Percentiles rank a stretch among this genome's conserved stretches.
Conservation (phyloP, 2,113 vertebrate species). For the Philantomba maxwellii region DNA sequence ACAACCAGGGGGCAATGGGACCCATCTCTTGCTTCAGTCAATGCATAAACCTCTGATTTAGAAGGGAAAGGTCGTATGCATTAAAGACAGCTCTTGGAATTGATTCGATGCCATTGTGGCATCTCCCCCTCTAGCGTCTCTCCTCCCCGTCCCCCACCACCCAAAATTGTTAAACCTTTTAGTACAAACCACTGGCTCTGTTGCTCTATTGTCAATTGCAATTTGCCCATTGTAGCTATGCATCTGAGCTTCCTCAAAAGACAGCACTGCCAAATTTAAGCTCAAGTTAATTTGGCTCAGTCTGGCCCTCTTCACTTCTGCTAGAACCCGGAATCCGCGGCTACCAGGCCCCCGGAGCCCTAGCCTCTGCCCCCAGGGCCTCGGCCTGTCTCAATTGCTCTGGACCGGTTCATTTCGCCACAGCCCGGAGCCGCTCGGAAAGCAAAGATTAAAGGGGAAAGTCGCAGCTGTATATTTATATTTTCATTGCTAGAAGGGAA, state of each 20-base stretch:
- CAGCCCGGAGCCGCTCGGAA: constrained; percentile 74
- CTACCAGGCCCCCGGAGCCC: neutral
- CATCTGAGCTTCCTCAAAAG: neutral
- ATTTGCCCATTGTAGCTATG: neutral
- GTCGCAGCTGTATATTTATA: constrained; percentile 92
- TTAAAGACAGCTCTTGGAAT: neutral
- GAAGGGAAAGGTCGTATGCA: neutral
- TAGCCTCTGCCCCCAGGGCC: neutral
- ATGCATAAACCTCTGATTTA: neutral
- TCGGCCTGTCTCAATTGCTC: neutral
- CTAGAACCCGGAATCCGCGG: neutral
- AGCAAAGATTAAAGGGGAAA: constrained; percentile 87
- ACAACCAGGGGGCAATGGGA: neutral
- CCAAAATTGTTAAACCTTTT: neutral
- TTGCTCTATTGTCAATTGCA: neutral
- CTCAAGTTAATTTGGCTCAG: neutral
- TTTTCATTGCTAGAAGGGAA: constrained; percentile 90
- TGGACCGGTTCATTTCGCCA: constrained; percentile 70
- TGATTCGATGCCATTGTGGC: too few relatives aligned
- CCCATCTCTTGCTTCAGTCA: neutral
- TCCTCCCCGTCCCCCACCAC: neutral
- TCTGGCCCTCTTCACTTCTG: neutral
- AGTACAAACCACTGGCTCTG: neutral
- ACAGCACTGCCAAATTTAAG: neutral
- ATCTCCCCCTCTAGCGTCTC: neutral